These are phyloP conservation scores for Larimichthys polyactis DNA, from an alignment of 2,113 vertebrate species.

Conservation along the genomic window DNA sequence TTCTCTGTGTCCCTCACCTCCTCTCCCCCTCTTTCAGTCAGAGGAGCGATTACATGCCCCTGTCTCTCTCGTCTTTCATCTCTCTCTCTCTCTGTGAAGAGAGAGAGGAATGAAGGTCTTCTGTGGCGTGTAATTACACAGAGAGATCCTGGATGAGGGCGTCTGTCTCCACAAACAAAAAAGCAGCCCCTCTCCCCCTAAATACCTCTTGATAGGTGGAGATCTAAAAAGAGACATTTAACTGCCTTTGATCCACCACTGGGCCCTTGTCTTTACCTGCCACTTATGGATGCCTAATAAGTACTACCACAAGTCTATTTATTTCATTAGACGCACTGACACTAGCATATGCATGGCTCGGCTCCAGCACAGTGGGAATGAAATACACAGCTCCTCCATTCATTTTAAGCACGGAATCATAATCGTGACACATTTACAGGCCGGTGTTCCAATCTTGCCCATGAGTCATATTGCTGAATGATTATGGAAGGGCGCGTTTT, in stretches of 20 bases:
- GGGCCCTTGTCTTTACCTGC: constrained; percentile 76
- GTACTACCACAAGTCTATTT: constrained; percentile 78
- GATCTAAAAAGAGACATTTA: constrained; percentile 77
- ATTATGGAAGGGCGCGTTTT: constrained; percentile 76
- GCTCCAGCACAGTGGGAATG: constrained; percentile 69
- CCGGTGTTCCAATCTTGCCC: constrained; percentile 68
- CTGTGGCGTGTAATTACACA: constrained; percentile 81
- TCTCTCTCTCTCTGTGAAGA: constrained; percentile 75
- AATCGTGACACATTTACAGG: constrained; percentile 77
- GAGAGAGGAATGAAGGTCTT: constrained; percentile 80
- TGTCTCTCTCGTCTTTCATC: constrained; percentile 81
- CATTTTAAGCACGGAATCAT: constrained; percentile 70
- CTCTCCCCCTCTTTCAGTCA: constrained; percentile 68
- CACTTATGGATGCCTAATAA: constrained; percentile 74
- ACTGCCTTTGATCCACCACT: constrained; percentile 72
- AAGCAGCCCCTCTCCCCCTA: constrained; percentile 59
- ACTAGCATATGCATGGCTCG: constrained; percentile 71
- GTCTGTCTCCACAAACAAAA: constrained; percentile 79
- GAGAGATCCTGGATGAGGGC: constrained; percentile 82
- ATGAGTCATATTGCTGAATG: constrained; percentile 79
- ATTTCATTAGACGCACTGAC: constrained; percentile 76
- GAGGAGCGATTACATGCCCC: constrained; percentile 79
- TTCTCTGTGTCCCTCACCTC: constrained; percentile 69
- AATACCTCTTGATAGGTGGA: constrained; percentile 77
- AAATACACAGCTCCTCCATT: constrained; percentile 67